Evolutionary conservation across 2,113 vertebrate genomes (phyloP).

Genomic region (Perca fluviatilis): DNA sequence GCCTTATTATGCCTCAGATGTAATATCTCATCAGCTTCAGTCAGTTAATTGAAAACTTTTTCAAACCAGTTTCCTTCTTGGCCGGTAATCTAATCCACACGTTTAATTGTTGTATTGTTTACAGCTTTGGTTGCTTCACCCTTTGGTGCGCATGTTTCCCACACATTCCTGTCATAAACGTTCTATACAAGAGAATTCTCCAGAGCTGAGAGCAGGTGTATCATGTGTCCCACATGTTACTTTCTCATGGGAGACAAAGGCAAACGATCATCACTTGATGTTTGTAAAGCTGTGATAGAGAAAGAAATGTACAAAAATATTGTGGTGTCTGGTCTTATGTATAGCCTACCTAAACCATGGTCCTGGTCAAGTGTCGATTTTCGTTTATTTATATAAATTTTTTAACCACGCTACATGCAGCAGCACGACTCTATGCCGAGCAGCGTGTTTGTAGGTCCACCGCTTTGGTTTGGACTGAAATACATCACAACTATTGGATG

Average conservation of each 20-base stretch:
- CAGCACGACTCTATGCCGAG: not conserved
- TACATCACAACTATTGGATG: not conserved
- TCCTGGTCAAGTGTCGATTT: not conserved
- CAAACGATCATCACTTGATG: not conserved
- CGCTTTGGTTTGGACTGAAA: not conserved
- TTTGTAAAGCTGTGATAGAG: not conserved
- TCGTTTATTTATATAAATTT: not conserved
- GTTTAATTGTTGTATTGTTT: conserved; percentile 13
- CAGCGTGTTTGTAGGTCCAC: not conserved
- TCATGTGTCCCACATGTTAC: conserved; percentile 43
- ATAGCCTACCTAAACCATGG: not conserved
- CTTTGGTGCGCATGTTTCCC: conserved; percentile 51
- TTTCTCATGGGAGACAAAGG: conserved; percentile 51
- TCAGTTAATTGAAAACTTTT: not conserved
- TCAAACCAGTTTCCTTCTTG: conserved; percentile 16
- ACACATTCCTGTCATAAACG: conserved; percentile 65
- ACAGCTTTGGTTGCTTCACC: not conserved
- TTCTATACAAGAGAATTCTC: conserved; percentile 10
- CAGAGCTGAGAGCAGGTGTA: conserved; percentile 48
- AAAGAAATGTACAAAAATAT: not conserved
- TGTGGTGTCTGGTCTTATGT: not conserved
- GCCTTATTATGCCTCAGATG: not conserved
- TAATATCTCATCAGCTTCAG: not conserved
- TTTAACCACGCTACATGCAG: not conserved
- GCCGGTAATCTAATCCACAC: conserved; percentile 1